phyloP scores from a whole-genome alignment of 1,140 invertebrate species.

The Lethocerus indicus region DNA sequence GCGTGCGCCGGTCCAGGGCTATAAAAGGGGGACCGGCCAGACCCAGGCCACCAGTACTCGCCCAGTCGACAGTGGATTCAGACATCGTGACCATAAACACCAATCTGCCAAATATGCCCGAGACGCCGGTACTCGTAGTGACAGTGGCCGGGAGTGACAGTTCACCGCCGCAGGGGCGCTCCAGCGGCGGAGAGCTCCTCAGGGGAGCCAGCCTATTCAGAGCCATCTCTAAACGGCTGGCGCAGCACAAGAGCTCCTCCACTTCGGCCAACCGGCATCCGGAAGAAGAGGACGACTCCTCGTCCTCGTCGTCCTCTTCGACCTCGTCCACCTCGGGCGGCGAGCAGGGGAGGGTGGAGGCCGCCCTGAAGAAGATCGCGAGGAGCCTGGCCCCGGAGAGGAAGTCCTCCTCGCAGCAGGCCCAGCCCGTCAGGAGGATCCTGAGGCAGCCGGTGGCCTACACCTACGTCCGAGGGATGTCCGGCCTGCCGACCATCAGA shows the following conservation, averaged over 20 bases:
- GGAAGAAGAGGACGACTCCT: constrained; percentile 12
- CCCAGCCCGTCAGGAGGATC: constrained; percentile 34
- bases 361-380: constrained; percentile 9
- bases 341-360: constrained; percentile 10
- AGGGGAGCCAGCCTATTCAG: constrained; percentile 15
- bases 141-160: too few relatives aligned
- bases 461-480: constrained; percentile 58
- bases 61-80: too few relatives aligned
- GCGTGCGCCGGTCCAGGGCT: not conserved
- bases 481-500: constrained; percentile 58
- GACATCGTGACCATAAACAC: too few relatives aligned
- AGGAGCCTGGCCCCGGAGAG: constrained; percentile 5
- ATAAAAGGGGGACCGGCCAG: constrained; percentile 2
- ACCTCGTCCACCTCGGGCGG: constrained; percentile 3
- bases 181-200: constrained; percentile 9
- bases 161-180: too few relatives aligned
- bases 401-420: not conserved
- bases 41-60: not conserved
- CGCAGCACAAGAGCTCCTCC: not conserved
- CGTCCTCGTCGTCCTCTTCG: constrained; percentile 13
- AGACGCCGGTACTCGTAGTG: constrained; percentile 1
- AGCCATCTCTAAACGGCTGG: constrained; percentile 11
- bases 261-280: not conserved
- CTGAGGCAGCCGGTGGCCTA: constrained; percentile 54
- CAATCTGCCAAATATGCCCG: too few relatives aligned